Evolutionary conservation across 2,888 invertebrate species (phyloP), one percentile per base, ranked within the genome.

Genomic region (Oeneis ivallda): DNA sequence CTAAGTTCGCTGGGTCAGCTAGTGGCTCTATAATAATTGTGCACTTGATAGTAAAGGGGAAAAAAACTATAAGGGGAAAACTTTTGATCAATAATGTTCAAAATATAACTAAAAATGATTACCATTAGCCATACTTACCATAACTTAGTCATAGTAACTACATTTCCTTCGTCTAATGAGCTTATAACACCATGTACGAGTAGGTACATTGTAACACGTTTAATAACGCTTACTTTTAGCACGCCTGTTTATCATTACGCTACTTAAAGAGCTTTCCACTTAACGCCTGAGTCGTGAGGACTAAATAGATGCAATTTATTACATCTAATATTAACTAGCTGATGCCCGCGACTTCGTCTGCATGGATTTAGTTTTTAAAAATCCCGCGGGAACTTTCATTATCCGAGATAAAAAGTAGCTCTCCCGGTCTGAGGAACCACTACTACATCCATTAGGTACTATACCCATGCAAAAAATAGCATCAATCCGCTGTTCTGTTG

Each of bases 271-370:
- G 68, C 74, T 74, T 72, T 75, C 70, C 64, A 70, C 70, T 69
- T 71, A 75, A 70, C 72, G 71, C 74, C 72, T 37, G 70, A 77
- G 67, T 87, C 87, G 88, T 88, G 87, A 85, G 79, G 70, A 76
- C 80, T 81, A 85, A 87, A 87, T 87, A 81, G 78, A 73, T 66
- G 74, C 80, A 75, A 88, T 87, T 86, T 86, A 85, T 86, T 80
- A 85, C 78, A 76, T 75, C 72, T 72, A 68, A 71, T 80, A 79
- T 83, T 83, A 82, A 83, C n/a, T n/a, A n/a, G n/a, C n/a, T n/a
- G n/a, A n/a, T n/a, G n/a, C n/a, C n/a, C n/a, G n/a, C n/a, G n/a
- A n/a, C n/a, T n/a, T n/a, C n/a, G n/a, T n/a, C n/a, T n/a, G n/a
- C n/a, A n/a, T n/a, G n/a, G n/a, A n/a, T n/a, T n/a, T n/a, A n/a